phyloP scores from a whole-genome alignment of 2,888 invertebrate species.

The Anticlea derivata region DNA sequence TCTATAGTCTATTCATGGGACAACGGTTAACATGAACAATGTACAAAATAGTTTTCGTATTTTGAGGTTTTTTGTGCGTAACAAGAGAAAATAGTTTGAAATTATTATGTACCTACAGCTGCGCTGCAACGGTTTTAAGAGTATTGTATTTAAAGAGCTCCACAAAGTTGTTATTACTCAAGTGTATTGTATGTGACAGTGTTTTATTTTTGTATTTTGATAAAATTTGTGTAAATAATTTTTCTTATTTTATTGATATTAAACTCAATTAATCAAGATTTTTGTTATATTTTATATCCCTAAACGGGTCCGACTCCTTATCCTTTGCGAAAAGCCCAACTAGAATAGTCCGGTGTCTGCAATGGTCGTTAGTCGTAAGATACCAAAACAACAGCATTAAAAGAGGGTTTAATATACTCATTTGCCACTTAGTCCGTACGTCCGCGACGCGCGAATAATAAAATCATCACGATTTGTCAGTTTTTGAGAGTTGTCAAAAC shows the following conservation, averaged over 20 bases:
- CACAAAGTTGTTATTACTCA: constrained; percentile 64
- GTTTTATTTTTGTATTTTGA: constrained; percentile 84
- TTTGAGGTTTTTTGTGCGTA: constrained; percentile 23
- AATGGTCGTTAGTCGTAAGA: too few relatives aligned
- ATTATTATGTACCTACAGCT: constrained; percentile 27
- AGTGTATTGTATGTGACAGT: constrained; percentile 76
- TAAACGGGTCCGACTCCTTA: too few relatives aligned
- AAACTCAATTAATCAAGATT: constrained; percentile 79
- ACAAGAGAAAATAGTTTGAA: constrained; percentile 18
- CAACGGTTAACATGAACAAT: constrained; percentile 38
- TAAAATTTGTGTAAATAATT: constrained; percentile 83
- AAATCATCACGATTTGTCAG: too few relatives aligned
- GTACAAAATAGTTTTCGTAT: constrained; percentile 42
- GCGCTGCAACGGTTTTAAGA: constrained; percentile 54
- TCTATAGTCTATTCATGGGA: background rate
- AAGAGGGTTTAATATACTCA: too few relatives aligned
- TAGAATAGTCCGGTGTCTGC: too few relatives aligned
- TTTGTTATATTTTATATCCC: constrained; percentile 35
- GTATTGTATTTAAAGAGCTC: constrained; percentile 42
- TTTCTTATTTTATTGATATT: constrained; percentile 84
- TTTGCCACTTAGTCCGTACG: too few relatives aligned
- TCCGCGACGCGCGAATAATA: too few relatives aligned
- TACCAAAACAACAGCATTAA: too few relatives aligned
- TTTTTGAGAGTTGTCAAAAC: too few relatives aligned
- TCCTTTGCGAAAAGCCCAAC: too few relatives aligned